These are phyloP conservation scores for Drosophila prostipennis DNA, from an alignment of 2,888 invertebrate species.

Conservation along the genomic window DNA sequence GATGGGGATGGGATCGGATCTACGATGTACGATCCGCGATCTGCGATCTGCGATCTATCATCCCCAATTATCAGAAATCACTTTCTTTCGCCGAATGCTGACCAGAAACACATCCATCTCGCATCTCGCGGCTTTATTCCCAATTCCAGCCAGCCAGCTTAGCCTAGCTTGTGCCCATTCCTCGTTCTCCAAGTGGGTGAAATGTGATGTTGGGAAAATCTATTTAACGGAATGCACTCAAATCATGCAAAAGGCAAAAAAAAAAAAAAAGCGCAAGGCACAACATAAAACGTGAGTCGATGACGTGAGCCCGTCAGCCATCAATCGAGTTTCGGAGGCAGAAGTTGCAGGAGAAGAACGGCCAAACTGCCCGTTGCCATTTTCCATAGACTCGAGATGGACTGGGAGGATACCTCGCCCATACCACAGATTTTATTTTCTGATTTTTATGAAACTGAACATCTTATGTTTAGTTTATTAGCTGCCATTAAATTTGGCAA, in stretches of 20 bases:
- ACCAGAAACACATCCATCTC: slow-evolving; percentile 19
- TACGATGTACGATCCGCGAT: background rate
- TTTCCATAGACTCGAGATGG: background rate
- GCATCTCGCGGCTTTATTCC: slow-evolving; percentile 18
- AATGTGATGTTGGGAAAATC: slow-evolving; percentile 63
- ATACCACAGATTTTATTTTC: too few relatives aligned
- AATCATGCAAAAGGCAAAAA: slow-evolving; percentile 47
- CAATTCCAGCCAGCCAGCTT: slow-evolving; percentile 20
- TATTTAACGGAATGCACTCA: slow-evolving; percentile 54
- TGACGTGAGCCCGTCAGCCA: slow-evolving; percentile 75
- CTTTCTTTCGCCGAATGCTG: slow-evolving; percentile 55
- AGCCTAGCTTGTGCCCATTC: slow-evolving; percentile 64
- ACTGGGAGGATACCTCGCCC: slow-evolving; percentile 4
- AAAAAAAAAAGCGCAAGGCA: slow-evolving; percentile 8
- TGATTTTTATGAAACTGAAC: too few relatives aligned
- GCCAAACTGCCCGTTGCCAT: background rate
- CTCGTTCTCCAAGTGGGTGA: slow-evolving; percentile 41
- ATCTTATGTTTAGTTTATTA: too few relatives aligned
- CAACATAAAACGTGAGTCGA: slow-evolving; percentile 52
- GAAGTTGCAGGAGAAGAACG: slow-evolving; percentile 20
- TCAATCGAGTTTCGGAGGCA: slow-evolving; percentile 56
- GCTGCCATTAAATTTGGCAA: too few relatives aligned
- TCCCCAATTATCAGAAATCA: slow-evolving; percentile 62
- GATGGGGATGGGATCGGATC: background rate
- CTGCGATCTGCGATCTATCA: slow-evolving; percentile 5